phyloP scores from a whole-genome alignment of 2,797 vertebrate species.

The Anabas testudineus region DNA sequence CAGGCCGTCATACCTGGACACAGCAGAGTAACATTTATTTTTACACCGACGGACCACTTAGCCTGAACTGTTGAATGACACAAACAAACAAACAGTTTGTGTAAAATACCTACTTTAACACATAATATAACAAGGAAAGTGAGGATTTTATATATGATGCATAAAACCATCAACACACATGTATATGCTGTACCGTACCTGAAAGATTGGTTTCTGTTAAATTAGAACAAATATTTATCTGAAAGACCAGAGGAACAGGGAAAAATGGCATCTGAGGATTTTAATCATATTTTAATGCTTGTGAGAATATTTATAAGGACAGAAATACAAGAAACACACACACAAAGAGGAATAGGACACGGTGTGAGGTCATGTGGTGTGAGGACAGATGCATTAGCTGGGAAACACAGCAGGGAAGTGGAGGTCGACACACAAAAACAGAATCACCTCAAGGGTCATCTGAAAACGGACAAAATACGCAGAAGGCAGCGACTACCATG shows the following conservation, averaged over 20 bases:
- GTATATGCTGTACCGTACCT: neutral
- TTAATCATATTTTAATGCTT: constrained; percentile 1
- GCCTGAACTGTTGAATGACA: neutral
- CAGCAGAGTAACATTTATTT: constrained; percentile 31
- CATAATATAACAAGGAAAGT: neutral
- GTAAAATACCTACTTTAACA: constrained; percentile 1
- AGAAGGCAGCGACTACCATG: neutral
- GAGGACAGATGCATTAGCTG: constrained; percentile 51
- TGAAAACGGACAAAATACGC: constrained; percentile 64
- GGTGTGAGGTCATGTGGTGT: constrained; percentile 46
- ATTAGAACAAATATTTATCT: too few relatives aligned
- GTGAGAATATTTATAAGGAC: constrained; percentile 20
- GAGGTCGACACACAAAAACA: constrained; percentile 46
- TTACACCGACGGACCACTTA: constrained; percentile 17
- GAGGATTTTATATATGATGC: neutral
- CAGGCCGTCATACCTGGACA: constrained; percentile 42
- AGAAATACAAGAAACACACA: constrained; percentile 8
- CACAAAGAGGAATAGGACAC: constrained; percentile 32
- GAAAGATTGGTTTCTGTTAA: too few relatives aligned
- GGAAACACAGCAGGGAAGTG: constrained; percentile 47
- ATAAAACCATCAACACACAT: neutral
- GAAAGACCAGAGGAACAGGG: neutral
- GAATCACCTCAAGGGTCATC: constrained; percentile 69
- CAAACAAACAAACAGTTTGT: too few relatives aligned
- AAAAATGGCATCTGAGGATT: constrained; percentile 1